Base-by-base conservation (phyloP, 2,113 vertebrate species). In the Sigmodon hispidus region DNA sequence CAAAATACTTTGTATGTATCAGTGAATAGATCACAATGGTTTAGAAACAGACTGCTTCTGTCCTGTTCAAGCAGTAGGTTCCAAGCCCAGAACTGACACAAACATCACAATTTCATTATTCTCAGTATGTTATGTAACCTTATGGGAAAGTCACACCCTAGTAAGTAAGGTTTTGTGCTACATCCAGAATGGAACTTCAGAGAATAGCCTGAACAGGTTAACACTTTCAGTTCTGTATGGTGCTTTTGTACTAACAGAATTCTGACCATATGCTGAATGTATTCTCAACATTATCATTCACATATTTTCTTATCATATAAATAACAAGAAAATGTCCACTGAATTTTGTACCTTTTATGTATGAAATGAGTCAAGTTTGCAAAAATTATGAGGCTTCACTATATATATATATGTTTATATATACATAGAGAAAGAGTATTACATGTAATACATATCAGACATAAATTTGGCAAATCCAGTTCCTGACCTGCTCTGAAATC, bases 311-410 rank as follows among this genome's bases (percentile, higher is more conserved):
- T 94, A 92, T 4, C 36, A 86, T 45, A 10, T 92, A 93, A 93
- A 50, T 72, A 77, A 94, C 21, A 77, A 95, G 67, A 92, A 94
- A 86, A 36, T 95, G 45, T 73, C 67, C 91, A 59, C 26, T 86
- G 7, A 87, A 61, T 34, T 65, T 93, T 45, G 29, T 61, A 21
- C 31, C 34, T 55, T 94, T 91, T 81, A 57, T 40, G 9, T 2
- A 85, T 22, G 6, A 7, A 94, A 88, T 24, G 16, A 92, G 63
- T 63, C 57, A 48, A 29, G 36, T 91, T 87, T 79, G 57, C 19
- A 87, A 87, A 70, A n/a, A 65, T 67, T 75, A n/a, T 43, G 61
- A 94, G 69, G 13, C 4, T 87, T 91, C 84, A 34, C 77, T 17
- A 59, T 75, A 79, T 3, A 19, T 48, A 52, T 3, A 12, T 55